Conservation (phyloP, 2,113 vertebrate genomes). For the Psittacula cyanocephala region DNA sequence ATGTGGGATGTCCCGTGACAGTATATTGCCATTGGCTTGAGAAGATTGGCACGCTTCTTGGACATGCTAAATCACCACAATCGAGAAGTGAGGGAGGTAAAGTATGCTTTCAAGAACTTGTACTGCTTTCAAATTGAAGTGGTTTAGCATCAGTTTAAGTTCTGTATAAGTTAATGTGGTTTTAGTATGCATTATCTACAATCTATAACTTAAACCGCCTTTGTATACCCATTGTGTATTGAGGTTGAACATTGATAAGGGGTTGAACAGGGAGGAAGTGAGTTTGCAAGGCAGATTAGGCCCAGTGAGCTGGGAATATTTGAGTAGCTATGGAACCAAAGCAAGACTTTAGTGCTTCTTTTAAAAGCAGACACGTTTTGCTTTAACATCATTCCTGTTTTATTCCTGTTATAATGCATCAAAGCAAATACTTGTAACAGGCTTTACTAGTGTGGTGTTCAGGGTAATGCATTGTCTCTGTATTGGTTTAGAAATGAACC, state of each 20-base stretch:
- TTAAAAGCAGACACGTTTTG: neutral
- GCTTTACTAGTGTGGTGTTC: neutral
- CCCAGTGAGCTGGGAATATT: neutral
- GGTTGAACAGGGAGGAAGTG: neutral
- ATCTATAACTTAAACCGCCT: rapidly evolving
- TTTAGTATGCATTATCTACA: neutral
- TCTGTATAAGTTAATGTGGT: rapidly evolving
- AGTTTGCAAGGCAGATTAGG: neutral
- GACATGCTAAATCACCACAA: rapidly evolving
- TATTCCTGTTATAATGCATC: neutral
- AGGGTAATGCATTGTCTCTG: neutral
- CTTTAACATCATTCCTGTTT: neutral
- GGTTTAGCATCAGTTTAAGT: neutral
- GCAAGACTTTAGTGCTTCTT: neutral
- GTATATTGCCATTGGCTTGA: neutral
- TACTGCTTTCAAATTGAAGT: neutral
- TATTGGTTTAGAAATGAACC: neutral
- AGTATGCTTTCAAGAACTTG: neutral
- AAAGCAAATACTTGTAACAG: neutral
- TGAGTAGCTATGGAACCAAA: neutral
- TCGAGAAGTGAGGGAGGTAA: neutral
- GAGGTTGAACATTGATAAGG: neutral
- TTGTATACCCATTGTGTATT: neutral
- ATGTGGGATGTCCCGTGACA: neutral
- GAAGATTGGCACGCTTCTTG: neutral